Conservation (phyloP, 1,140 invertebrate species). For the Andrena cerasifolii region DNA sequence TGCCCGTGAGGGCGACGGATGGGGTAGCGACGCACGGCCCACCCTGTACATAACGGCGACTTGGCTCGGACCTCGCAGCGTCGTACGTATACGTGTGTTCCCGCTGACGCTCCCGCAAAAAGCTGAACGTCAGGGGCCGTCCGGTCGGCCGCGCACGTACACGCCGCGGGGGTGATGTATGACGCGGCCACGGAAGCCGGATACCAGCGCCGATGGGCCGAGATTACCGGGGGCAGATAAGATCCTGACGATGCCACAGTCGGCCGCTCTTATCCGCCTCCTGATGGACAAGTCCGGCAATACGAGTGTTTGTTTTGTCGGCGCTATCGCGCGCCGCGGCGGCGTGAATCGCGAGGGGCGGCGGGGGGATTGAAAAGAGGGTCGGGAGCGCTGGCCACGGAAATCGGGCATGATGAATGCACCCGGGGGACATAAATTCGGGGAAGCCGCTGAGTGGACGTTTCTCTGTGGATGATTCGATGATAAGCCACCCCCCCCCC, state of each 20-base stretch:
- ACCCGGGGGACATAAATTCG: neutral
- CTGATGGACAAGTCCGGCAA: constrained; percentile 43
- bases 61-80: too few species aligned
- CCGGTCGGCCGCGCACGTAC: constrained; percentile 1
- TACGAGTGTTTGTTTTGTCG: constrained; percentile 28
- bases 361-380: constrained; percentile 28
- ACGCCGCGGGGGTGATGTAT: constrained; percentile 44
- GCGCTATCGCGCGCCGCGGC: neutral
- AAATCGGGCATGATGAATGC: constrained; percentile 26
- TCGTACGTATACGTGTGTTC: constrained; percentile 12
- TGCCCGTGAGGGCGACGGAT: too few species aligned
- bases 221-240: constrained; percentile 62
- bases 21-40: too few species aligned
- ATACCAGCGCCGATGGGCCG: constrained; percentile 46
- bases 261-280: constrained; percentile 33
- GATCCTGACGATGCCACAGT: constrained; percentile 63
- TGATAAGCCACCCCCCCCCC: neutral
- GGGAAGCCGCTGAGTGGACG: neutral
- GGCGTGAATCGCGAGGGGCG: constrained; percentile 28
- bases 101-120: constrained; percentile 38
- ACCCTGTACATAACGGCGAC: too few species aligned
- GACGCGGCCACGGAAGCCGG: constrained; percentile 44
- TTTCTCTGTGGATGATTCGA: neutral
- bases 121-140: constrained; percentile 35
- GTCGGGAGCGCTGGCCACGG: neutral